These are phyloP conservation scores for Rhombomys opimus DNA, from an alignment of 2,113 vertebrate species.

Conservation along the genomic window DNA sequence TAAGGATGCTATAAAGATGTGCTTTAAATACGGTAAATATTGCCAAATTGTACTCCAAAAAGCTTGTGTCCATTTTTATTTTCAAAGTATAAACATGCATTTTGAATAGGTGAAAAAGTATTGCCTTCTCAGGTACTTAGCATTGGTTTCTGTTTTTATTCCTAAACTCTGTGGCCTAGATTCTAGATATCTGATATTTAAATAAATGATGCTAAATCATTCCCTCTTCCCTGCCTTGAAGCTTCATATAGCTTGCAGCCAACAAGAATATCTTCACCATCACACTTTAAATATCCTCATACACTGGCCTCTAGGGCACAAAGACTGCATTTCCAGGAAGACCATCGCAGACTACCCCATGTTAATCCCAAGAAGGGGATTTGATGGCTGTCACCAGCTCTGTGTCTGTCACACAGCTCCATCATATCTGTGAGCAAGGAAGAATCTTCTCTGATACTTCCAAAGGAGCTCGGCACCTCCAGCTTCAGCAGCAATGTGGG, in stretches of 20 bases:
- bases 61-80: background rate
- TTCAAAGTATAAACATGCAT: slow-evolving; percentile 16
- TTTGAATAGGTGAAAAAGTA: slow-evolving; percentile 46
- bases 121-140: background rate
- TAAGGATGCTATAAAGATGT: background rate
- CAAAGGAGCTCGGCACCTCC: background rate
- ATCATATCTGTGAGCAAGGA: background rate
- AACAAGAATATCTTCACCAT: slow-evolving; percentile 9
- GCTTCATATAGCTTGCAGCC: background rate
- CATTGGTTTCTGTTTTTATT: slow-evolving; percentile 53
- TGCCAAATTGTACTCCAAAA: slow-evolving; percentile 27
- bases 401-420: background rate
- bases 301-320: background rate
- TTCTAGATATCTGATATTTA: background rate
- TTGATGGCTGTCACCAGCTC: background rate
- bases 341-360: background rate
- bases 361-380: background rate
- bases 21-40: slow-evolving; percentile 31
- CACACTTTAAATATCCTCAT: background rate
- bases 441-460: slow-evolving; percentile 15
- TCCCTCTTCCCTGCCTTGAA: too few species aligned
- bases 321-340: background rate
- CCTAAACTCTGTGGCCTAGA: slow-evolving; percentile 8
- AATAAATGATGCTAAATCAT: background rate
- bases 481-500: background rate